These are phyloP conservation scores for Jaculus jaculus DNA, from an alignment of 2,113 vertebrate genomes.

Conservation along the genomic window DNA sequence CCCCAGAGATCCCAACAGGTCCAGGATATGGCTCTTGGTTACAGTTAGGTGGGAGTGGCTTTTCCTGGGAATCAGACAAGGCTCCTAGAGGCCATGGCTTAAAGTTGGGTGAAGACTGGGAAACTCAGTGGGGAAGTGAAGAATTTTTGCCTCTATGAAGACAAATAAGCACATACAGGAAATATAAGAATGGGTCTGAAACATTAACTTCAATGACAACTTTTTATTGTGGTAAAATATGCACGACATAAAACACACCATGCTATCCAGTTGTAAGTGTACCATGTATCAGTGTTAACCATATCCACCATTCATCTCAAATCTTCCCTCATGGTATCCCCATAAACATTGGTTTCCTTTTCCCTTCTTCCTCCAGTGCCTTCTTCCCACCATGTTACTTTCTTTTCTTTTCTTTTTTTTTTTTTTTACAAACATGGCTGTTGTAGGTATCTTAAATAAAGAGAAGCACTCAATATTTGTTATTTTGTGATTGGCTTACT, in stretches of 20 bases:
- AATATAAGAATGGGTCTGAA: no score
- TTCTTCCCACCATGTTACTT: neutral
- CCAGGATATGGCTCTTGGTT: neutral
- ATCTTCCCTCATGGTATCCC: no score
- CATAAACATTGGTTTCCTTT: no score
- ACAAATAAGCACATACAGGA: neutral
- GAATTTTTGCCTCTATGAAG: neutral
- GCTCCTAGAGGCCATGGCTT: neutral
- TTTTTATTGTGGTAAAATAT: neutral
- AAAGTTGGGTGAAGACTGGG: neutral
- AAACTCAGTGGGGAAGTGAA: neutral
- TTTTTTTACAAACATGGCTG: no score
- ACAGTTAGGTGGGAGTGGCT: no score
- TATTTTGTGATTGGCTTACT: neutral
- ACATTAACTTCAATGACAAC: neutral
- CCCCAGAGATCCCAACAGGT: neutral
- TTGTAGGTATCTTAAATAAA: neutral
- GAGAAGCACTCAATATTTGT: accelerated
- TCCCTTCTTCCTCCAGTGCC: neutral
- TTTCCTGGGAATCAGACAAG: neutral
- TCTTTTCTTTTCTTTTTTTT: no score
- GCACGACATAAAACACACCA: no score
- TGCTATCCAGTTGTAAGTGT: neutral
- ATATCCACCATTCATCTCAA: no score
- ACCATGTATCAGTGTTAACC: no score